phyloP scores from a whole-genome alignment of 37 sponge, comb jelly and placozoan species.

The Agelas oroides region DNA sequence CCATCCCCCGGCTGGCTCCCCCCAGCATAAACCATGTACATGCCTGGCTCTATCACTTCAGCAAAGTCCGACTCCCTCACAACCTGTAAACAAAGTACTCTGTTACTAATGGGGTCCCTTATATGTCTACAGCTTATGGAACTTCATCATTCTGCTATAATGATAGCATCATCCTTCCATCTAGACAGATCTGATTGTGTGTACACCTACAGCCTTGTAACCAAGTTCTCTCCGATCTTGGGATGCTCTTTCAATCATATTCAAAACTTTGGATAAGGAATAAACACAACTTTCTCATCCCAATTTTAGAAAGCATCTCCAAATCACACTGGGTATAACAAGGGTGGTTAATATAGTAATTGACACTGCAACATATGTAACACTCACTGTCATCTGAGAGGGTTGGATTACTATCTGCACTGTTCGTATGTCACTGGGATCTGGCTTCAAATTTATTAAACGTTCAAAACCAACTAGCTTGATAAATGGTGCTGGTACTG shows the following conservation, averaged over 20 bases:
- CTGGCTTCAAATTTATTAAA: neutral
- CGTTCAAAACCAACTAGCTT: constrained; percentile 39
- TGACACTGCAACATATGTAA: neutral
- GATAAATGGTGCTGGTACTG: constrained; percentile 24
- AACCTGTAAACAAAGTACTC: neutral
- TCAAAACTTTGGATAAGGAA: too few relatives aligned
- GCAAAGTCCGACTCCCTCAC: constrained; percentile 17
- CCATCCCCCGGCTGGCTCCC: constrained; percentile 37
- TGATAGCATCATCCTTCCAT: neutral
- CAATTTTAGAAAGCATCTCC: too few relatives aligned
- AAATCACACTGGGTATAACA: neutral
- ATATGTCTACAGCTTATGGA: too few relatives aligned
- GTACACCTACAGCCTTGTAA: too few relatives aligned
- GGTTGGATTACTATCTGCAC: constrained; percentile 9
- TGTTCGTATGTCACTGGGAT: neutral
- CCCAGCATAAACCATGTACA: constrained; percentile 37
- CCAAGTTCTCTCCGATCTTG: too few relatives aligned
- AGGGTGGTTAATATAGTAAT: too few relatives aligned
- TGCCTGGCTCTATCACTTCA: constrained; percentile 45
- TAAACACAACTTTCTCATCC: too few relatives aligned
- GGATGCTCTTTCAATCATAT: too few relatives aligned
- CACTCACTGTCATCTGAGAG: constrained; percentile 35
- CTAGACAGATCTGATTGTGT: too few relatives aligned
- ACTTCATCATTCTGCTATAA: too few relatives aligned
- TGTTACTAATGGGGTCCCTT: too few relatives aligned